A percentile compares a stretch with the other conserved stretches of the same genome.
Conservation (phyloP, 2,888 invertebrate genomes). For the Diogma glabrata region DNA sequence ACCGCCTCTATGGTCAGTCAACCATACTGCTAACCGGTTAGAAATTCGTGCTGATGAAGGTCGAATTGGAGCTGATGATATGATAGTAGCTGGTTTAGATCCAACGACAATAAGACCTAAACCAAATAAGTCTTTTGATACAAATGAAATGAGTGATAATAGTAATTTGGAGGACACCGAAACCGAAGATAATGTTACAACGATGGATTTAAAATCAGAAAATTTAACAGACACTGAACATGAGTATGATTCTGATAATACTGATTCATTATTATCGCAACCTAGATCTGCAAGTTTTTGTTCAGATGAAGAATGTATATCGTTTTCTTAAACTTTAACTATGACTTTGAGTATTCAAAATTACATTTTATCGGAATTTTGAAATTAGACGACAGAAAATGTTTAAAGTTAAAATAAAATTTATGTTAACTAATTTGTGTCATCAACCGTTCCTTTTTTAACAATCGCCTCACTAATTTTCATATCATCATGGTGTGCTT, state of each 20-base stretch:
- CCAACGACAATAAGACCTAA: conserved; percentile 12
- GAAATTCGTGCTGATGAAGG: conserved; percentile 43
- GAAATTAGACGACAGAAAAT: no score
- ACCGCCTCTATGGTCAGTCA: conserved; percentile 65
- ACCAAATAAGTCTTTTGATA: neutral
- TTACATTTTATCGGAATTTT: no score
- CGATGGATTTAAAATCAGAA: neutral
- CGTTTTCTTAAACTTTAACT: no score
- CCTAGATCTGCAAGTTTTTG: no score
- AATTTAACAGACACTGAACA: neutral
- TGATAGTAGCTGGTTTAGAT: conserved; percentile 30
- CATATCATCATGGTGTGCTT: no score
- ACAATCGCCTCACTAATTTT: no score
- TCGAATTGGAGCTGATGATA: conserved; percentile 35
- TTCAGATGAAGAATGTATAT: no score
- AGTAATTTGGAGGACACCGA: neutral
- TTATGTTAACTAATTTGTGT: no score
- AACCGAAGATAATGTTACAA: neutral
- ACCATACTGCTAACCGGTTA: conserved; percentile 53
- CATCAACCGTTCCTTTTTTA: no score
- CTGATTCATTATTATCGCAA: conserved; percentile 8
- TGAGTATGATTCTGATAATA: conserved; percentile 9
- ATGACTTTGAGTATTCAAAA: no score
- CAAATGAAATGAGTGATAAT: neutral
- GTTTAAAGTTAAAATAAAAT: no score